Base-by-base conservation (phyloP, 2,888 invertebrate species). In the Xanthostigma xanthostigma region DNA sequence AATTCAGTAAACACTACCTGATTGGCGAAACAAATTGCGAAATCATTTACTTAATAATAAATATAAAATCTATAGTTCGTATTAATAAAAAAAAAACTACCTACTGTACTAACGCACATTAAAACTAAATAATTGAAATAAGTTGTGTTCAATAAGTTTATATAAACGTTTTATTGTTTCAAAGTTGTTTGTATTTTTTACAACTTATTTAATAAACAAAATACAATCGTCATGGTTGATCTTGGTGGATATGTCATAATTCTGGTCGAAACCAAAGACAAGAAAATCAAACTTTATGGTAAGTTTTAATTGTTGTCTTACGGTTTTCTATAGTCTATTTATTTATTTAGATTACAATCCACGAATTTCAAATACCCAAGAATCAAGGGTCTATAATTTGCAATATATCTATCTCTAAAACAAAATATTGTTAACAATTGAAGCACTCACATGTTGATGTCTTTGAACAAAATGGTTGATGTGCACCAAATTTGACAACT, bases 221-320 rank as follows among this genome's bases (percentile, higher is more conserved):
- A 17, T 14, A 39, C 17, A 14, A 39, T 39, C 42, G 43, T 35
- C 66, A 81, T 85, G 71, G 90, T 93, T 65, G 92, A 93, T 75
- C 76, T 93, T 65, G 90, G 91, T 63, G 93, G 93, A 64, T 93
- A 93, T 72, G 91, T 93, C 65, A 92, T 93, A 66, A 91, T 93
- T 65, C 77, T 93, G 65, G 90, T 91, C 58, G 91, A 92, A 72
- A 89, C 90, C 63, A 86, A 88, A 69, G 92, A 92, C 70, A 90
- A 91, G 68, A 89, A 89, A 74, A 88, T 91, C 62, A 93, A 92
- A 74, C 73, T 93, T 56, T 93, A 92, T 65, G 93, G 89, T 88
- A 68, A 66, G 71, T 62, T 27, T 27, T 27, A 27, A 5, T 27
- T 6, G 6, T 27, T 5, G 6, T 27, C 27, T 27, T n/a, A n/a